These are phyloP conservation scores for Labrus mixtus DNA, from an alignment of 2,113 vertebrate genomes.

Conservation along the genomic window DNA sequence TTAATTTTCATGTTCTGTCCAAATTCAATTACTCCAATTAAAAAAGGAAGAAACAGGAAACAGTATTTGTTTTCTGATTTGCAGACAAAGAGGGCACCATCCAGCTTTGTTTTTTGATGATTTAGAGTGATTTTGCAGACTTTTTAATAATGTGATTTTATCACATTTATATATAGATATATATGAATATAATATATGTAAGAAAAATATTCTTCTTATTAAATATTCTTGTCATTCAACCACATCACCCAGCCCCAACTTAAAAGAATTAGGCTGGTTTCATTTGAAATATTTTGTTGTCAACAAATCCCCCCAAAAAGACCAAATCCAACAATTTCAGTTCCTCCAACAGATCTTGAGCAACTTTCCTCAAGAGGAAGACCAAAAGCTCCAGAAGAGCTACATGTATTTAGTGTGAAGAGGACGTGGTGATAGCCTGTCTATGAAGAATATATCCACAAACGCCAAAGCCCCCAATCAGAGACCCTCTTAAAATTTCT, in stretches of 20 bases:
- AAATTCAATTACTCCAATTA: not conserved
- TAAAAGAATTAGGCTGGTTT: constrained; percentile 17
- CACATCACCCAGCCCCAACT: constrained; percentile 13
- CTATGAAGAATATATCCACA: no score
- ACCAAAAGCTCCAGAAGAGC: no score
- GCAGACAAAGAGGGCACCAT: not conserved
- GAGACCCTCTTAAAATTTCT: no score
- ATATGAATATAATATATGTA: constrained; percentile 25
- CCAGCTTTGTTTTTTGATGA: not conserved
- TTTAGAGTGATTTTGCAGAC: not conserved
- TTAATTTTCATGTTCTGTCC: not conserved
- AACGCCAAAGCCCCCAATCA: no score
- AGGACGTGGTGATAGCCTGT: no score
- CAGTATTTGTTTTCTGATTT: not conserved
- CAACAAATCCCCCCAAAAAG: constrained; percentile 53
- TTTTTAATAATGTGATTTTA: constrained; percentile 19
- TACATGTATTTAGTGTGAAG: no score
- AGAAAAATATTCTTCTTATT: constrained; percentile 47
- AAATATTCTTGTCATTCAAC: constrained; percentile 26
- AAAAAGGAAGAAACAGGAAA: not conserved
- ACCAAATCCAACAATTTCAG: not conserved
- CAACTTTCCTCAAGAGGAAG: no score
- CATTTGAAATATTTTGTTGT: constrained; percentile 8
- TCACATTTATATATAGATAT: constrained; percentile 2
- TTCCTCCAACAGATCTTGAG: no score